A percentile compares a stretch with the other conserved stretches of the same genome.
Conservation (phyloP, 2,888 invertebrate genomes). For the Ariolimax columbianus region DNA sequence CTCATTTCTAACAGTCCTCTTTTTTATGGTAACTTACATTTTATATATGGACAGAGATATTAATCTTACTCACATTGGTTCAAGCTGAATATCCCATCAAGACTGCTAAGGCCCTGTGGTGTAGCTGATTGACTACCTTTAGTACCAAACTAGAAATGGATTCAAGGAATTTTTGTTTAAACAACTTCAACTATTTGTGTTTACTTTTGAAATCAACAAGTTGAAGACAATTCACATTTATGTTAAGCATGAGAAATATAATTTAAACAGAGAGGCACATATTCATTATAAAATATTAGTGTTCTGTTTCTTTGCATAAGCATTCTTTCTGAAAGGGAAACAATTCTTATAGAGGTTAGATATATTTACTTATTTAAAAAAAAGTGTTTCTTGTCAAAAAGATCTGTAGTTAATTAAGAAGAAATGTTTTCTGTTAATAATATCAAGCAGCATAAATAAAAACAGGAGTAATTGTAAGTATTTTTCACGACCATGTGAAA, state of each 20-base stretch:
- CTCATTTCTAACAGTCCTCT: neutral
- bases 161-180: neutral
- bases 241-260: neutral
- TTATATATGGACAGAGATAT: neutral
- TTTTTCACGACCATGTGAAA: too few species aligned
- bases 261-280: neutral
- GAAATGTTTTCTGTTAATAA: too few species aligned
- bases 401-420: too few species aligned
- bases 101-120: conserved; percentile 46
- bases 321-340: too few species aligned
- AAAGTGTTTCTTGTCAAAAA: too few species aligned
- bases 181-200: neutral
- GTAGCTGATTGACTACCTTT: conserved; percentile 54
- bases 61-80: conserved; percentile 35
- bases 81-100: conserved; percentile 17
- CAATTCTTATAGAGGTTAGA: too few species aligned
- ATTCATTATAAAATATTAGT: too few species aligned
- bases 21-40: too few species aligned
- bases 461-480: too few species aligned
- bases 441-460: too few species aligned
- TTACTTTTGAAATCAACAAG: neutral
- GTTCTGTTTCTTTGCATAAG: too few species aligned
- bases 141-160: conserved; percentile 6
- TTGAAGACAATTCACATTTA: neutral
- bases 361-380: too few species aligned